phyloP scores from a whole-genome alignment of 1,140 invertebrate species.

The Bradysia coprophila region DNA sequence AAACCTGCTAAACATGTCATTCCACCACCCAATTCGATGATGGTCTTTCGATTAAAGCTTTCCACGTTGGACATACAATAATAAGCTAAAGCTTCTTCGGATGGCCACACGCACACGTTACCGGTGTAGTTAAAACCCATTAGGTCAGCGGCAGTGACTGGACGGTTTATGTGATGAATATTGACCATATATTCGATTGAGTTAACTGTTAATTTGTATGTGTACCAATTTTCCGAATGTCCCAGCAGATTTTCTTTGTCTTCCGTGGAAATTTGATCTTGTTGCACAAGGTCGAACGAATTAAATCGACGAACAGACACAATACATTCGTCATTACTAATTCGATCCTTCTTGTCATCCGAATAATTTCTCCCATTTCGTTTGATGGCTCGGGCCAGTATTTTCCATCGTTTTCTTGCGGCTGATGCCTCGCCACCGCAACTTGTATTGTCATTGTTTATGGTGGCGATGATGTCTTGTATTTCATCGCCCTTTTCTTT shows the following conservation, averaged over 20 bases:
- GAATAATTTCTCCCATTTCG: constrained; percentile 13
- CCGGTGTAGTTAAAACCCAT: constrained; percentile 82
- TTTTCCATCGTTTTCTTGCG: constrained; percentile 47
- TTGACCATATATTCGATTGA: constrained; percentile 27
- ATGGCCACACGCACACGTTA: constrained; percentile 82
- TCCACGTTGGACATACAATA: constrained; percentile 46
- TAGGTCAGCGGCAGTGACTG: constrained; percentile 45
- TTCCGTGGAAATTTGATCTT: constrained; percentile 20
- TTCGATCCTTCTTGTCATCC: constrained; percentile 15
- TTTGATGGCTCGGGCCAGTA: constrained; percentile 43
- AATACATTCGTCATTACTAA: constrained; percentile 11
- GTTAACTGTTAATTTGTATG: constrained; percentile 30
- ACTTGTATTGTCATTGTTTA: not conserved
- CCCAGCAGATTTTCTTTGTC: constrained; percentile 17
- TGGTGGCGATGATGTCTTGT: not conserved
- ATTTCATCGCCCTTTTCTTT: not conserved
- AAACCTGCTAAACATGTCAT: constrained; percentile 72
- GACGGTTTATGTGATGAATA: constrained; percentile 36
- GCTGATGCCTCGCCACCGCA: no score
- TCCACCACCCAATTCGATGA: constrained; percentile 67
- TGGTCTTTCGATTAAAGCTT: constrained; percentile 41
- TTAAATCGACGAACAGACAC: constrained; percentile 22
- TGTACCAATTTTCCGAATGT: constrained; percentile 27
- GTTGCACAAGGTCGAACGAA: constrained; percentile 18
- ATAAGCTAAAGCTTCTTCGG: constrained; percentile 66